Evolutionary conservation across 2,888 invertebrate genomes (phyloP), one percentile per base, ranked within the genome.

Genomic region (Plagiodera versicolora): DNA sequence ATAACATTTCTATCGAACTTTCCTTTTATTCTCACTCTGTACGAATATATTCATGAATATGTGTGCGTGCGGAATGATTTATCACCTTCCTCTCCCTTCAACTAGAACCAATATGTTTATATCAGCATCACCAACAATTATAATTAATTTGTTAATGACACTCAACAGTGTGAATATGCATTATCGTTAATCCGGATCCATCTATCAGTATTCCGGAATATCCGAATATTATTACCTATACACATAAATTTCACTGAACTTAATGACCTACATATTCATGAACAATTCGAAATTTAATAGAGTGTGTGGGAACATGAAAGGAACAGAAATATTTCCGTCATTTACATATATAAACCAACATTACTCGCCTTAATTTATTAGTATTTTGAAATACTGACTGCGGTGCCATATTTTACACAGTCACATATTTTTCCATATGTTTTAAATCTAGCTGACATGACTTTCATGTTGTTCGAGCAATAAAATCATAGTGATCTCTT

Each of bases 391-490:
- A 39, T 39, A 39, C 39, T 39, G 39, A 59, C 62, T 57, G 62
- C 56, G 50, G 14, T 49, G 56, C 56, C 58, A 64, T 66, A 66
- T 66, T 58, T 66, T 63, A 66, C 6, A 19, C 49, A 17, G 46
- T 58, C 62, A 60, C 45, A 51, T 59, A 32, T 62, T 54, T 66
- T 57, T 63, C 62, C 66, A 66, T 64, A 56, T 62, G 66, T 64
- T 66, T 64, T 56, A 53, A 63, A 66, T 66, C 58, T 58, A 56
- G 24, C 16, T 44, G 63, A 49, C 19, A 30, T 16, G 14, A 48
- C 32, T n/a, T n/a, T n/a, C n/a, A n/a, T n/a, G n/a, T n/a, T n/a
- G n/a, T n/a, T n/a, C n/a, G n/a, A n/a, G n/a, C n/a, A n/a, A n/a
- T n/a, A n/a, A n/a, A n/a, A n/a, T n/a, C n/a, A n/a, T n/a, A n/a